A percentile compares a stretch with the other conserved stretches of the same genome.
phyloP scores from a whole-genome alignment of 92 coral and sea anemone genomes.

The Chrysogorgia sp. region DNA sequence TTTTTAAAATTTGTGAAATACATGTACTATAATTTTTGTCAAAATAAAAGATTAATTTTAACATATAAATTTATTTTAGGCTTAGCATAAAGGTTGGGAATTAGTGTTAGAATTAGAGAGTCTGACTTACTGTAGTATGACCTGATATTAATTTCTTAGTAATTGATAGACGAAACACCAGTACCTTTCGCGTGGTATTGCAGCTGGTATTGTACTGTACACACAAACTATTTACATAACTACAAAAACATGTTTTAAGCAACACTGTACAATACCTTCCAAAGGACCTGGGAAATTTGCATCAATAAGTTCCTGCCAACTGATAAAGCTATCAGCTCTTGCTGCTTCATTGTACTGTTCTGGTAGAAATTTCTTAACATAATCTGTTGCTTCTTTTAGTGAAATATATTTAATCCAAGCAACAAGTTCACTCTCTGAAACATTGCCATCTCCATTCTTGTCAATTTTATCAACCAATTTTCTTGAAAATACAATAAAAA shows the following conservation, averaged over 20 bases:
- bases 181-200: too few relatives aligned
- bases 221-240: not conserved
- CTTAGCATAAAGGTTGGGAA: too few relatives aligned
- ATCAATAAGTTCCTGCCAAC: slow-evolving; percentile 59
- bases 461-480: slow-evolving; percentile 86
- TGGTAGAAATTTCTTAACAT: slow-evolving; percentile 56
- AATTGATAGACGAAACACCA: too few relatives aligned
- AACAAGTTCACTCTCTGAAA: slow-evolving; percentile 63
- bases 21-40: too few relatives aligned
- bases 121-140: too few relatives aligned
- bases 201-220: too few relatives aligned
- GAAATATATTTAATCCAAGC: slow-evolving; percentile 77
- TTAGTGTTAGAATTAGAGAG: too few relatives aligned
- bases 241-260: not conserved
- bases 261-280: too few relatives aligned
- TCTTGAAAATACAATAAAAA: slow-evolving; percentile 34
- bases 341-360: slow-evolving; percentile 20
- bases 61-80: too few relatives aligned
- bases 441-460: slow-evolving; percentile 74
- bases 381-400: slow-evolving; percentile 61
- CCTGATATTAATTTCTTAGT: too few relatives aligned
- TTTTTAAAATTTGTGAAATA: too few relatives aligned
- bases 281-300: slow-evolving; percentile 36
- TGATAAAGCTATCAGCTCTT: slow-evolving; percentile 53
- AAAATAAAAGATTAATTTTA: too few relatives aligned